phyloP scores from a whole-genome alignment of 2,797 vertebrate genomes.

The Sebastes hubbsi region DNA sequence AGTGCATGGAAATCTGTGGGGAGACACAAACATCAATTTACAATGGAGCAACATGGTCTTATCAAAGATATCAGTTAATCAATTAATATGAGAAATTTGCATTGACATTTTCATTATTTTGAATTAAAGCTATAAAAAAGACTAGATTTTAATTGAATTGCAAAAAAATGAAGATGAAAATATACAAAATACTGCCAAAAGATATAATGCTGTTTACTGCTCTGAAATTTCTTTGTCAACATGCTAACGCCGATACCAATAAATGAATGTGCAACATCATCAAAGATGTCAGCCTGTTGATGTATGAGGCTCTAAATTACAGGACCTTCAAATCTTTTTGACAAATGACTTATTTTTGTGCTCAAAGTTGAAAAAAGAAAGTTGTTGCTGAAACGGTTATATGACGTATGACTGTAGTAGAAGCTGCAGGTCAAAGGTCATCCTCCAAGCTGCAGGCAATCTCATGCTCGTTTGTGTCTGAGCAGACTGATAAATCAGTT shows the following conservation, averaged over 20 bases:
- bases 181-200: too few species aligned
- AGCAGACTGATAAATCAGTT: too few species aligned
- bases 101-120: neutral
- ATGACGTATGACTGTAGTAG: too few species aligned
- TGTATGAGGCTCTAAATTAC: too few species aligned
- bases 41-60: neutral
- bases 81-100: neutral
- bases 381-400: too few species aligned
- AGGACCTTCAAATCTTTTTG: too few species aligned
- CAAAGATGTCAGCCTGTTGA: neutral
- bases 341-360: too few species aligned
- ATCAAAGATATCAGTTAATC: neutral
- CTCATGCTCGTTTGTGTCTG: too few species aligned
- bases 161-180: neutral
- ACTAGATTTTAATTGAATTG: neutral
- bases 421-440: too few species aligned
- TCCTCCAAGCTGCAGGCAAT: fast-evolving
- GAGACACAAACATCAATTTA: neutral
- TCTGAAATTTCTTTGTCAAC: neutral
- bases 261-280: neutral
- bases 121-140: neutral
- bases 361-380: too few species aligned
- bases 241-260: neutral
- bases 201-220: too few species aligned
- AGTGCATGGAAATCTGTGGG: constrained; percentile 76